A percentile compares a stretch with the other conserved stretches of the same genome.
Evolutionary conservation across 2,113 vertebrate genomes (phyloP).

Genomic region (Halcyon malimbica): DNA sequence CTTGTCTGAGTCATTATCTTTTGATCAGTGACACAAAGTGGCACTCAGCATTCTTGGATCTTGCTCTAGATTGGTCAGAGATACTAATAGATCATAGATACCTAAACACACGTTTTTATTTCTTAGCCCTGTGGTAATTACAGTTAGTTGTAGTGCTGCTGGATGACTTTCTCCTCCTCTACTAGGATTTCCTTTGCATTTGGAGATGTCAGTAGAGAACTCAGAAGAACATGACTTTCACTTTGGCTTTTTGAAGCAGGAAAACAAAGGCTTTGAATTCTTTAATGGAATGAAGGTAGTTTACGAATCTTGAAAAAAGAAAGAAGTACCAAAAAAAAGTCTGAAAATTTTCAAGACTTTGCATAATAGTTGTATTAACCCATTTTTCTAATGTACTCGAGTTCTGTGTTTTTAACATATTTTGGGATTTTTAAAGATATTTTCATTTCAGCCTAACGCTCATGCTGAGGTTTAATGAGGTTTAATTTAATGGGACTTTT

Average conservation of each 20-base stretch:
- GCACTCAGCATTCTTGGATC: not conserved
- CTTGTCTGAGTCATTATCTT: not conserved
- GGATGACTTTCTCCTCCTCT: not conserved
- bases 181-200: not conserved
- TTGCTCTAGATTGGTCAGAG: not conserved
- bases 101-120: not conserved
- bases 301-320: not conserved
- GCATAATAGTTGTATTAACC: not conserved
- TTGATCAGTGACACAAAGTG: not conserved
- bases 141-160: not conserved
- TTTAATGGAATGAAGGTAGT: not conserved
- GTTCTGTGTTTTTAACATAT: not conserved
- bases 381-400: not conserved
- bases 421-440: not conserved
- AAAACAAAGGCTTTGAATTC: not conserved
- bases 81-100: not conserved
- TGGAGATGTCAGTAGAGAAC: not conserved
- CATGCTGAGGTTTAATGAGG: not conserved
- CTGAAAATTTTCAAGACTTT: not conserved
- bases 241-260: not conserved
- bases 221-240: not conserved
- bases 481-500: not conserved
- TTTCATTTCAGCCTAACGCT: not conserved
- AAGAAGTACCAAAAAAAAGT: not conserved
- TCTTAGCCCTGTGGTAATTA: not conserved